Evolutionary conservation across 2,797 vertebrate species (phyloP).

Genomic region (Botia kubotai): DNA sequence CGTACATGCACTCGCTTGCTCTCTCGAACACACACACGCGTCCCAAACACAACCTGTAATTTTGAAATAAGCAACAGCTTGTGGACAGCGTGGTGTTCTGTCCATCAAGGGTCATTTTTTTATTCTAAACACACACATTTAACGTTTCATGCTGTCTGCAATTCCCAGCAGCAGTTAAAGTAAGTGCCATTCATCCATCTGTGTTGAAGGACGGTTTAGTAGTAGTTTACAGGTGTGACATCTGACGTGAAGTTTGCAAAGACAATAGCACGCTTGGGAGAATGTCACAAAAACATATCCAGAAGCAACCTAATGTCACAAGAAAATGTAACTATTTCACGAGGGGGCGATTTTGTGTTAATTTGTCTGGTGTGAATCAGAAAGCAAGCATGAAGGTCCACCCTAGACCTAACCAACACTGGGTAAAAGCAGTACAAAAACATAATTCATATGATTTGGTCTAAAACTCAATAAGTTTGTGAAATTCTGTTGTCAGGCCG

Average conservation of each 20-base stretch:
- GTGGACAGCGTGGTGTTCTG: conserved; percentile 38
- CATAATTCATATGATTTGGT: too few relatives aligned
- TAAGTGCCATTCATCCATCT: neutral
- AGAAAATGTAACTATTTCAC: too few relatives aligned
- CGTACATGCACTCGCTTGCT: conserved; percentile 47
- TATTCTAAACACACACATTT: conserved; percentile 26
- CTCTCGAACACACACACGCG: conserved; percentile 44
- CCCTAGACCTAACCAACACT: too few relatives aligned
- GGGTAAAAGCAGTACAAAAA: too few relatives aligned
- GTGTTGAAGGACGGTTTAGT: neutral
- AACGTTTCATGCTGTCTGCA: neutral
- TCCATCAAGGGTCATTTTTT: conserved; percentile 48
- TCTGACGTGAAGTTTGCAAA: neutral
- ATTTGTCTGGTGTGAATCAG: too few relatives aligned
- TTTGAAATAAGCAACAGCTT: conserved; percentile 45
- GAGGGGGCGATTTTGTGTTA: too few relatives aligned
- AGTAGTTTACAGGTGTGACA: neutral
- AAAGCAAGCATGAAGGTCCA: too few relatives aligned
- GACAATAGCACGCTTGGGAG: neutral
- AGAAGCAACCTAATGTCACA: too few relatives aligned
- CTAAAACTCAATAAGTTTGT: too few relatives aligned
- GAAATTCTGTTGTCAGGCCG: too few relatives aligned
- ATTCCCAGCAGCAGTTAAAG: neutral
- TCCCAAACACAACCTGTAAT: conserved; percentile 52
- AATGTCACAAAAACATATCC: neutral